Evolutionary conservation across 2,113 vertebrate species (phyloP), one percentile per base, ranked within the genome.

Genomic region (Lampris incognitus): DNA sequence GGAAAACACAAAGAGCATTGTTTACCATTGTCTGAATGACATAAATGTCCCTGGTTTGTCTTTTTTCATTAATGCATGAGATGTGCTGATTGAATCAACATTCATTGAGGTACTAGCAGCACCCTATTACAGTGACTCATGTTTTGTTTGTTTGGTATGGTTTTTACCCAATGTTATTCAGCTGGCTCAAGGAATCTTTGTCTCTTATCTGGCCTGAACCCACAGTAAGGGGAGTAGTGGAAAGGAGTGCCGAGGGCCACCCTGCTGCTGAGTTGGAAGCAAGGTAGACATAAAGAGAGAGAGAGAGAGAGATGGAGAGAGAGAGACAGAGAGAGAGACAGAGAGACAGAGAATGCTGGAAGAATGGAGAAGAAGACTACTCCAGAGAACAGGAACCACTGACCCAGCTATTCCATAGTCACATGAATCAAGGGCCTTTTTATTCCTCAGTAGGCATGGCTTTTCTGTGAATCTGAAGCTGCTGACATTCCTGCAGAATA

Each of bases 221-320:
- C 82, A 82, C 85, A 84, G 88, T 90, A 87, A 92, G 75, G 72
- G 76, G 62, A 85, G 78, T 52, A 83, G 87, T 88, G 85, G 89
- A 90, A 92, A 72, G 86, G 78, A 78, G 72, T 1, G 65, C 80
- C 78, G 57, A 59, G 50, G 90, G 89, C 84, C 38, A 40, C 44
- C 4, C 4, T 74, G 76, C 39, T 66, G 13, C 70, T 67, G 76
- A 85, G 54, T 73, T 63, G 11, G 66, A 24, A 61, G 62, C 54
- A 38, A 44, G 48, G 10, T 7, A n/a, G 24, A 48, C 52, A 10
- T 10, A 11, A 1, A n/a, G 46, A 50, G n/a, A 8, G 24, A 1
- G 64, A 38, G 64, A 39, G 48, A 11, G n/a, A 4, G 24, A n/a
- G 64, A 38, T 3, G 7, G 38, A 7, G 51, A 10, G 6, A 36